Evolutionary conservation across 2,888 invertebrate genomes (phyloP), one percentile per base, ranked within the genome.

Genomic region (Chrysolina americana): DNA sequence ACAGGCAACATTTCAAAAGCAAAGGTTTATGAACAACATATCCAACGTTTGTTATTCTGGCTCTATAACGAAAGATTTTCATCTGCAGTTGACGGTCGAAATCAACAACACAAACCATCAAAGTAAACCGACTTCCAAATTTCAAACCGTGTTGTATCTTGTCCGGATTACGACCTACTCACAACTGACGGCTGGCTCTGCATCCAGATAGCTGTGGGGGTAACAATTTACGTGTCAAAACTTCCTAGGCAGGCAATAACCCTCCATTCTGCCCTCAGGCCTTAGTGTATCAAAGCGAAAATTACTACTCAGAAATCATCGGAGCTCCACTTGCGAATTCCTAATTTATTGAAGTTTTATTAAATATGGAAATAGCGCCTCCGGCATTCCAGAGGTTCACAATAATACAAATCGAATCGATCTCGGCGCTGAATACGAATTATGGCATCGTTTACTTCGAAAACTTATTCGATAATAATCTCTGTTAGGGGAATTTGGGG

Each of bases 391-490:
- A 13, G 28, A 9, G 59, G 23, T 28, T 28, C 28, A 9, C 59
- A 59, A 59, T 59, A 8, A 15, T 59, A 59, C n/a, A 28, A 59
- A 59, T 59, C 59, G 15, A 59, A n/a, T 59, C 36, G 23, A 59
- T 59, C 10, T 5, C n/a, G 10, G n/a, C 15, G n/a, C 13, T 10
- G 21, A 53, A 53, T 53, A 53, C 21, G 53, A 48, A 48, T 36
- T 36, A 36, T 36, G 36, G 36, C 36, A 0, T 4, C 36, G 17
- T 17, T 50, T 17, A 50, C 11, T 53, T 21, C 5, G 53, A 19
- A 13, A 53, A 53, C 17, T 53, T 53, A 11, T 8, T 8, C 36
- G 36, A 36, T 36, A 36, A 36, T 36, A 2, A 28, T 28, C 28
- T 28, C 28, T 28, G 28, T 28, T 28, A 0, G 4, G 36, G 36